Base-by-base conservation (phyloP, 2,797 vertebrate genomes). In the Myotis pilosus region DNA sequence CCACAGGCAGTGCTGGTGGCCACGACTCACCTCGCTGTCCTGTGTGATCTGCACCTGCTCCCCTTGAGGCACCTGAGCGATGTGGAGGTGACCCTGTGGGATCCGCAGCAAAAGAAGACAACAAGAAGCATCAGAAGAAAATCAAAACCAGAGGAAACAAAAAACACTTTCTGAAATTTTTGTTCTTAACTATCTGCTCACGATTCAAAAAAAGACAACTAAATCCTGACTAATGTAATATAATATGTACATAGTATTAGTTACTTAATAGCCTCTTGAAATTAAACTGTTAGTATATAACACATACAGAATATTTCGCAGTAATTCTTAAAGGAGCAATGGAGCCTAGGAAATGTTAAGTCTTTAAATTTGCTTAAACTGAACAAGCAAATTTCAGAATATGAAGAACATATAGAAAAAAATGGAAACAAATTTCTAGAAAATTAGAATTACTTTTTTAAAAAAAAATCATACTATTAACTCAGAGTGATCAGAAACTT, bases 11-110 rank as follows among this genome's bases (percentile, higher is more conserved):
- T 25, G 16, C 30, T 36, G 57, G 36, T 6, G 0, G 2, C 13
- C 22, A 20, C 41, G 8, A 89, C 99, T 99, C 98, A 98, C 99
- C 99, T 99, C 99, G 12, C 99, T 99, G 98, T 99, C 99, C 98
- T 99, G 99, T 0, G 99, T 99, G 98, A 99, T 99, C 98, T 99
- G 99, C 53, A 99, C 99, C 97, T 99, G 99, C 95, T 99, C 99
- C 5, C 99, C 99, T 97, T 99, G 99, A 60, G 99, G 99, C 87
- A 99, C 99, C 98, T 99, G 99, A 76, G 99, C 99, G 33, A 99
- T 99, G 97, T 99, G 99, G 93, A 99, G 98, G 97, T 99, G 99
- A 93, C 99, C 99, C 98, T 99, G 99, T 95, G 99, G 99, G 97
- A 99, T 99, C 99, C 99, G 11, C 97, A 97, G 97, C 94, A 94